These are phyloP conservation scores for Pristionchus maxplancki DNA, from an alignment of 2,888 invertebrate genomes.

Conservation along the genomic window DNA sequence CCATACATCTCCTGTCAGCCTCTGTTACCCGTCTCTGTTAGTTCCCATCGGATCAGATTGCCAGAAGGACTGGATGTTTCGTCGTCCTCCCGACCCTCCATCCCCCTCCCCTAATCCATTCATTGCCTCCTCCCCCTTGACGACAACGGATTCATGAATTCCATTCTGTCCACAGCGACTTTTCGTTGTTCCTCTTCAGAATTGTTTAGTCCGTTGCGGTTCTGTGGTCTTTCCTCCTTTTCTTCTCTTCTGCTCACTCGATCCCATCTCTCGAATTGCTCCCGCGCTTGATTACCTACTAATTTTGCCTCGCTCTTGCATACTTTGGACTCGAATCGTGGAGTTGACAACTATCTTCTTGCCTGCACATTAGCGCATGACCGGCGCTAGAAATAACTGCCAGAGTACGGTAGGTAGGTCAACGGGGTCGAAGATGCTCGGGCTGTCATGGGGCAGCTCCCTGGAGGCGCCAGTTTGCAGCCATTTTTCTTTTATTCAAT, in stretches of 20 bases:
- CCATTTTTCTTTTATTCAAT: neutral
- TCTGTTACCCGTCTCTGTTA: conserved; percentile 18
- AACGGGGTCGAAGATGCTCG: neutral
- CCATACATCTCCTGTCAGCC: neutral
- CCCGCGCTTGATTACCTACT: neutral
- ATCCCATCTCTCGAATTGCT: neutral
- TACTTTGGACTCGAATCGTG: neutral
- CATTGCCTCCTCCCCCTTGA: neutral
- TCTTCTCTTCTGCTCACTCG: neutral
- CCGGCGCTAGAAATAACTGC: neutral
- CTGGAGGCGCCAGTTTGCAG: neutral
- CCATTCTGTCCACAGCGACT: neutral
- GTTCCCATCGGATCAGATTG: neutral
- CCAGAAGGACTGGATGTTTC: neutral
- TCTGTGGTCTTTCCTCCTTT: neutral
- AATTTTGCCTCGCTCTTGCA: neutral
- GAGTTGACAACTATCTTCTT: neutral
- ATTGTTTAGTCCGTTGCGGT: neutral
- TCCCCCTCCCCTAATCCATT: neutral
- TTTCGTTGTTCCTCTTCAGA: neutral
- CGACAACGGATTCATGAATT: neutral
- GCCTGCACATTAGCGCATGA: neutral
- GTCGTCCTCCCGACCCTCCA: neutral
- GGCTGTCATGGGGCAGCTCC: neutral
- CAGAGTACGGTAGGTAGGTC: neutral